Percentiles rank a stretch among this genome's conserved stretches.
Conservation (phyloP, 2,113 vertebrate species). For the Pagrus major region DNA sequence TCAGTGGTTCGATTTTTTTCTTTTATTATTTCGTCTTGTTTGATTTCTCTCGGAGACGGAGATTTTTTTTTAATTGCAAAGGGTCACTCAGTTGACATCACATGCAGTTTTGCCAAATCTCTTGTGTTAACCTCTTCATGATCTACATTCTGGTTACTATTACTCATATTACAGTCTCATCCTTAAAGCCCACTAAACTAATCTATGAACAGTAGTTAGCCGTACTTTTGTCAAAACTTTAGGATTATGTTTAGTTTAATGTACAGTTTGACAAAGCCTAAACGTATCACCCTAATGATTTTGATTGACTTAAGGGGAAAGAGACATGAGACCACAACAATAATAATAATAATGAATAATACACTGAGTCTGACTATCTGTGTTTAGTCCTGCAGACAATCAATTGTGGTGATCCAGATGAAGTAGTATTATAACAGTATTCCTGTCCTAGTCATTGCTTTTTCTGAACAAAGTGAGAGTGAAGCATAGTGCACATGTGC, state of each 20-base stretch:
- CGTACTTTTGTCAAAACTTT: conserved; percentile 4
- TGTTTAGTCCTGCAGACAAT: conserved; percentile 56
- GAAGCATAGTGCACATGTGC: no score
- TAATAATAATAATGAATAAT: neutral
- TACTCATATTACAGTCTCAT: conserved; percentile 16
- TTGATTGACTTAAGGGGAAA: conserved; percentile 8
- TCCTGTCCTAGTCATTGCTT: conserved; percentile 15
- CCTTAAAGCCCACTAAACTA: neutral
- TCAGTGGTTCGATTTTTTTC: conserved; percentile 43
- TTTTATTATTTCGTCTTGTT: conserved; percentile 42
- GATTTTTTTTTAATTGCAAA: conserved; percentile 32
- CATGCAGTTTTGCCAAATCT: conserved; percentile 22
- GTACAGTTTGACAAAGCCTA: neutral
- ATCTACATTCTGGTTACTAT: conserved; percentile 3
- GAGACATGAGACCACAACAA: neutral
- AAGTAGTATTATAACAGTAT: neutral
- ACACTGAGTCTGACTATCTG: conserved; percentile 22
- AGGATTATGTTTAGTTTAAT: neutral
- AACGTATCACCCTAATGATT: neutral
- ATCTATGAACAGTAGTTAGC: neutral
- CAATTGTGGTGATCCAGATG: conserved; percentile 27
- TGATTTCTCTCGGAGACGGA: conserved; percentile 25
- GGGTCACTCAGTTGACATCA: conserved; percentile 17
- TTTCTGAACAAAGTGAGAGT: conserved; percentile 30
- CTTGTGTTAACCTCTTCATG: conserved; percentile 8